Conservation (phyloP, 2,113 vertebrate species). For the Siniperca knerii region DNA sequence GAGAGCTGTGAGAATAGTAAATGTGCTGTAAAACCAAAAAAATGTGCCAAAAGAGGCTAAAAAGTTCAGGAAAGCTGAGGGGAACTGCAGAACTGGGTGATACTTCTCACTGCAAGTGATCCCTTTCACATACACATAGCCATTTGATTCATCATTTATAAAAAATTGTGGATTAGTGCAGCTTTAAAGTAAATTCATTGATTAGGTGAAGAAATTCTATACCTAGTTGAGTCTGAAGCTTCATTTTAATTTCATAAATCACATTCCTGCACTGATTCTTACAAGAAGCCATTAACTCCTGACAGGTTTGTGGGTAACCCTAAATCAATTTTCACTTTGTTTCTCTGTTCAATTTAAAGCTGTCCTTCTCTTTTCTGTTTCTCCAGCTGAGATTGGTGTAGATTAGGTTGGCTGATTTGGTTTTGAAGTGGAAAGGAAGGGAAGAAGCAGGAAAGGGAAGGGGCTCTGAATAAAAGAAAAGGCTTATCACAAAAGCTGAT, state of each 20-base stretch:
- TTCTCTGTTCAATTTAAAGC: constrained; percentile 38
- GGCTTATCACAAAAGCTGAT: constrained; percentile 41
- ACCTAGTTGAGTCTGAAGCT: too few relatives aligned
- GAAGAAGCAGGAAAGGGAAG: not conserved
- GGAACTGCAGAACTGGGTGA: not conserved
- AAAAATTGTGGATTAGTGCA: not conserved
- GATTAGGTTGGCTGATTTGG: constrained; percentile 41
- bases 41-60: not conserved
- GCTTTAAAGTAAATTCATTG: not conserved
- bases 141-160: not conserved
- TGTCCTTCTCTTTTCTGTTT: not conserved
- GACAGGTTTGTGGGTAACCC: constrained; percentile 17
- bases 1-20: not conserved
- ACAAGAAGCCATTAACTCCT: not conserved
- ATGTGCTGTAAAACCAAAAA: not conserved
- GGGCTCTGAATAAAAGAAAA: constrained; percentile 43
- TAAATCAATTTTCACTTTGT: constrained; percentile 27
- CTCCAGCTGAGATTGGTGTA: constrained; percentile 26
- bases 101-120: not conserved
- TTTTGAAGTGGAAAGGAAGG: constrained; percentile 19
- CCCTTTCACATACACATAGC: not conserved
- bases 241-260: constrained; percentile 1
- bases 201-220: not conserved
- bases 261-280: not conserved
- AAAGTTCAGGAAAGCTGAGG: not conserved